Percentiles rank a stretch among this genome's conserved stretches.
Conservation (phyloP, 2,113 vertebrate genomes). For the Stigmatopora argus region DNA sequence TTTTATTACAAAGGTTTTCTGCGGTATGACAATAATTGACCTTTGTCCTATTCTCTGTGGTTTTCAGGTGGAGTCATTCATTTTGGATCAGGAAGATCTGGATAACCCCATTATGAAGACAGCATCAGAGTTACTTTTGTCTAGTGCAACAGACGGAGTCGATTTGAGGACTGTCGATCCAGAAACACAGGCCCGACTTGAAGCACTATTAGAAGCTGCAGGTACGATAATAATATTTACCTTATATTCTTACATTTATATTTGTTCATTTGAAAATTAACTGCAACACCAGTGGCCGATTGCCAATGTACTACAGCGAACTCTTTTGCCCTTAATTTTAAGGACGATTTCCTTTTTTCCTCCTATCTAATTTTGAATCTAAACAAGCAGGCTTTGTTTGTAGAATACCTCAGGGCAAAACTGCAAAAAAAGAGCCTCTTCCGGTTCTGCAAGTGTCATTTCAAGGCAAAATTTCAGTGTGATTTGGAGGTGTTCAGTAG, state of each 20-base stretch:
- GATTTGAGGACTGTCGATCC: slow-evolving; percentile 96
- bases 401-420: slow-evolving; percentile 6
- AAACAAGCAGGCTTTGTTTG: slow-evolving; percentile 9
- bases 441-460: slow-evolving; percentile 19
- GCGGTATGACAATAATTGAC: background rate
- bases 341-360: slow-evolving; percentile 3
- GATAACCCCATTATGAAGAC: slow-evolving; percentile 99
- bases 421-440: slow-evolving; percentile 6
- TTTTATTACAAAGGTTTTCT: background rate
- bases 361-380: slow-evolving; percentile 2
- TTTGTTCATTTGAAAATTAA: slow-evolving; percentile 18
- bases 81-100: slow-evolving; percentile 98
- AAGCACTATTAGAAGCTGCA: slow-evolving; percentile 96
- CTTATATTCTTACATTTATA: slow-evolving; percentile 9
- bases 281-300: slow-evolving; percentile 6
- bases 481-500: slow-evolving; percentile 45
- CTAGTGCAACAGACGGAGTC: slow-evolving; percentile 89
- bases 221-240: slow-evolving; percentile 69
- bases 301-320: background rate
- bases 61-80: slow-evolving; percentile 92
- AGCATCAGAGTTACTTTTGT: slow-evolving; percentile 92
- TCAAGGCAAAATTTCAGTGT: slow-evolving; percentile 29
- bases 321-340: background rate
- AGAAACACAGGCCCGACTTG: slow-evolving; percentile 94
- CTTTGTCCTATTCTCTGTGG: background rate